A percentile compares a stretch with the other conserved stretches of the same genome.
phyloP scores from a whole-genome alignment of 2,113 vertebrate genomes.

The Macrotis lagotis region DNA sequence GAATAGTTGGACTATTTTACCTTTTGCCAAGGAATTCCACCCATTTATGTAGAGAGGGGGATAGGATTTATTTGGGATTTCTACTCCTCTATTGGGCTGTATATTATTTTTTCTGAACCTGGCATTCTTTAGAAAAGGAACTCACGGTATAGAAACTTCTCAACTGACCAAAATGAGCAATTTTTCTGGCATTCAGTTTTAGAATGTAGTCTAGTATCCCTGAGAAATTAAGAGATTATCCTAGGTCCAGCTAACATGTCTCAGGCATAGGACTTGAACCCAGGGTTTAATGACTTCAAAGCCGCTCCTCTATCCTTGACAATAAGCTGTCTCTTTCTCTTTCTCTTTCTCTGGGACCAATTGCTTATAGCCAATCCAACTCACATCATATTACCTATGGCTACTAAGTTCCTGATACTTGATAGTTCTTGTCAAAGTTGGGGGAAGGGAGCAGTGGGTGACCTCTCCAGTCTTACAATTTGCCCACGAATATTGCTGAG shows the following conservation, averaged over 20 bases:
- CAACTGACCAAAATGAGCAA: neutral
- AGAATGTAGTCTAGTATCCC: neutral
- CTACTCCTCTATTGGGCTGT: neutral
- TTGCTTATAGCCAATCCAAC: neutral
- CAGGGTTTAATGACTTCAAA: neutral
- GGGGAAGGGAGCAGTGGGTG: neutral
- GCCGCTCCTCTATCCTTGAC: neutral
- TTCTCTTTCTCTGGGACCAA: neutral
- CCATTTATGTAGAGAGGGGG: conserved; percentile 3
- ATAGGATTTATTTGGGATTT: conserved; percentile 21
- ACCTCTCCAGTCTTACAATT: conserved; percentile 7
- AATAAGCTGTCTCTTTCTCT: neutral
- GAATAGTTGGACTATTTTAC: conserved; percentile 52
- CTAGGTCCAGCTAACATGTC: neutral
- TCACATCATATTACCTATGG: neutral
- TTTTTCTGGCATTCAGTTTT: conserved; percentile 20
- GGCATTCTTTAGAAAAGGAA: neutral
- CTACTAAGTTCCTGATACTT: neutral
- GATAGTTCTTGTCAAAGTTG: neutral
- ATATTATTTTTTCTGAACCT: neutral
- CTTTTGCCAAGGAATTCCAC: conserved; percentile 43
- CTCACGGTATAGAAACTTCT: neutral
- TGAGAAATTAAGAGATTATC: neutral
- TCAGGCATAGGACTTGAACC: neutral
- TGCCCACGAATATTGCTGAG: neutral